Conservation (phyloP, 2,113 vertebrate genomes). For the Asarcornis scutulata region DNA sequence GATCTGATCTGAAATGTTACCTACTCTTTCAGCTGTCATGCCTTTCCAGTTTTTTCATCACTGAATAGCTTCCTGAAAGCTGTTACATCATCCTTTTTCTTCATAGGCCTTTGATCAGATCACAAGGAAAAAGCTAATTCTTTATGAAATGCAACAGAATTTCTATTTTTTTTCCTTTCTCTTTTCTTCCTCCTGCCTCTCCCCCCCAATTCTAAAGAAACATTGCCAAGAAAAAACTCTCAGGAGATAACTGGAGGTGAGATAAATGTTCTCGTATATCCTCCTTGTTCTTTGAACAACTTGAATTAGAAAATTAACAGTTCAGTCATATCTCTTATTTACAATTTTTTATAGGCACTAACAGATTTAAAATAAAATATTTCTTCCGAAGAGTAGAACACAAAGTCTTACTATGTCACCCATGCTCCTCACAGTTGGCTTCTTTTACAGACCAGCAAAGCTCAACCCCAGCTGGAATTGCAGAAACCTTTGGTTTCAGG, state of each 20-base stretch:
- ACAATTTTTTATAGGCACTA: neutral
- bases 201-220: neutral
- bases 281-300: neutral
- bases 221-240: neutral
- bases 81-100: neutral
- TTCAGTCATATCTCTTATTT: neutral
- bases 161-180: neutral
- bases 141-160: neutral
- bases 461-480: neutral
- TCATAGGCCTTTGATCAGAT: neutral
- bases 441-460: neutral
- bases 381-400: neutral
- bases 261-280: neutral
- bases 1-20: neutral
- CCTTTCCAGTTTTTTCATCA: neutral
- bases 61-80: neutral
- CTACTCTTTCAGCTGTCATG: neutral
- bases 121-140: neutral
- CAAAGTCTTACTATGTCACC: neutral
- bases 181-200: neutral
- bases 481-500: neutral
- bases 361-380: neutral
- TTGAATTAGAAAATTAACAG: constrained; percentile 11
- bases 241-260: neutral
- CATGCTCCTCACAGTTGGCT: neutral